Evolutionary conservation across 2,113 vertebrate genomes (phyloP).

Genomic region (Actinemys pallida): DNA sequence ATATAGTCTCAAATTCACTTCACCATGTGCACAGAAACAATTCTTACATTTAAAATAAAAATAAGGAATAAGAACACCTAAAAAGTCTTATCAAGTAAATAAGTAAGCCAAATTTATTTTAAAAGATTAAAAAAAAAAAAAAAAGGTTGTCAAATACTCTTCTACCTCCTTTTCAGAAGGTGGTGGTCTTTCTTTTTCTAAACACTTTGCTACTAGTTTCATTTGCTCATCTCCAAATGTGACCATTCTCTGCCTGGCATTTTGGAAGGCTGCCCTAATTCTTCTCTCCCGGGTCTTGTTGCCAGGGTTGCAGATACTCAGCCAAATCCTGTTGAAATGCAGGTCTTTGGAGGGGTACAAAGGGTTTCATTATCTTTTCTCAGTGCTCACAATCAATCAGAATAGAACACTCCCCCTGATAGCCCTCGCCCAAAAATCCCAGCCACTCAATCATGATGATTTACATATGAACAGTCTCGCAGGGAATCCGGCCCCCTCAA

Average conservation of each 20-base stretch:
- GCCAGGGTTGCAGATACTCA: conserved; percentile 82
- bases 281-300: conserved; percentile 72
- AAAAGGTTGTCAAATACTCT: background rate
- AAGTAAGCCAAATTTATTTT: background rate
- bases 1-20: background rate
- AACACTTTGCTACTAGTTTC: conserved; percentile 10
- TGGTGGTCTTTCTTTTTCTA: conserved; percentile 17
- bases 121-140: background rate
- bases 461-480: background rate
- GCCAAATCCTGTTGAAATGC: conserved; percentile 66
- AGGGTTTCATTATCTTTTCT: conserved; percentile 78
- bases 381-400: conserved; percentile 36
- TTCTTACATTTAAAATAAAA: background rate
- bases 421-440: background rate
- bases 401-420: conserved; percentile 17
- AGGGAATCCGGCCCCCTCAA: background rate
- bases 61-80: background rate
- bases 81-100: background rate
- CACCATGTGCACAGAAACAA: background rate
- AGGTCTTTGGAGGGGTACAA: conserved; percentile 73
- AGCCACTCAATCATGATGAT: background rate
- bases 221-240: conserved; percentile 57
- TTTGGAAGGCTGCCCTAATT: conserved; percentile 77
- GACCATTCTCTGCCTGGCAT: conserved; percentile 53
- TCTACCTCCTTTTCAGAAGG: conserved; percentile 11